Evolutionary conservation across 2,113 vertebrate genomes (phyloP).

Genomic region (Beaufortia kweichowensis): DNA sequence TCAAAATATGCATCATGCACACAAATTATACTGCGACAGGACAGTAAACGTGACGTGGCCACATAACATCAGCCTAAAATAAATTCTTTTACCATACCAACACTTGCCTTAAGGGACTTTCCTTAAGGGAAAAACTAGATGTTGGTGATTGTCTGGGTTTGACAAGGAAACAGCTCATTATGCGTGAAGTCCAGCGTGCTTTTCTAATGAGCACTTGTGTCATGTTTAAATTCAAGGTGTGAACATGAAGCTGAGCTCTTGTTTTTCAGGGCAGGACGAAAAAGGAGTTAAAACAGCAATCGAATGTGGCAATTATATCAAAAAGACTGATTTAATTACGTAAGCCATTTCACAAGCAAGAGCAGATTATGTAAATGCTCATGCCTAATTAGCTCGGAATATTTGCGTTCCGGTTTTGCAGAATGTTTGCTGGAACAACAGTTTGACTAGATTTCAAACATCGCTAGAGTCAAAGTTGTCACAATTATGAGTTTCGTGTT

Average conservation of each 20-base stretch:
- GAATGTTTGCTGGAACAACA: not conserved
- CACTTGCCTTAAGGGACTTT: conserved; percentile 7
- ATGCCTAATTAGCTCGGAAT: conserved; percentile 5
- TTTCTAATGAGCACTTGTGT: conserved; percentile 14
- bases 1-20: conserved; percentile 12
- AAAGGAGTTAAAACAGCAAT: not conserved
- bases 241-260: conserved; percentile 19
- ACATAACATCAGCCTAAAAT: conserved; percentile 20
- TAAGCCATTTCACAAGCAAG: conserved; percentile 23
- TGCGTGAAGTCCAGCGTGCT: not conserved
- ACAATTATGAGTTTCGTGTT: conserved; percentile 12
- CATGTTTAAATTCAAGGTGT: conserved; percentile 28
- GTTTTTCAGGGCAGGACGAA: not conserved
- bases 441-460: conserved; percentile 21
- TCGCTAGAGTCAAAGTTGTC: not conserved
- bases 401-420: not conserved
- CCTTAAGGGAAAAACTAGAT: conserved; percentile 20
- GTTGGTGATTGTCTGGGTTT: conserved; percentile 17
- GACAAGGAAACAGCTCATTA: conserved; percentile 32
- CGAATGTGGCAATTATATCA: conserved; percentile 9
- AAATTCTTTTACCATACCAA: conserved; percentile 17
- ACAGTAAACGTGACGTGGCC: not conserved
- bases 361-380: not conserved
- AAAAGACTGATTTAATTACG: conserved; percentile 28
- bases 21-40: conserved; percentile 1